Base-by-base conservation (phyloP, 2,888 invertebrate species). In the Macrophya alboannulata region DNA sequence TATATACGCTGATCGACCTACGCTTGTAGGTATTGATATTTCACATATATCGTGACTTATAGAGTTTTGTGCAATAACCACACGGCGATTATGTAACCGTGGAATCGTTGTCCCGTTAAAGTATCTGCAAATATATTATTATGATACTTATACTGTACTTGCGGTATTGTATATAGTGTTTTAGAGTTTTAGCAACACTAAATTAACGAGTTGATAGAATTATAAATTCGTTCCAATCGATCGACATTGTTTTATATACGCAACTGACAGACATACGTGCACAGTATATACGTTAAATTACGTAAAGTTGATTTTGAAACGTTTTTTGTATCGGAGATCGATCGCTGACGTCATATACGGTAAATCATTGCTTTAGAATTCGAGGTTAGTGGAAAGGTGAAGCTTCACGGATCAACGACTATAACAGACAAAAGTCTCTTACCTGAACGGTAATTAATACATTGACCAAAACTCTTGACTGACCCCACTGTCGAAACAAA, bases 341-440 rank as follows among this genome's bases (percentile, higher is more conserved):
- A 77, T 51, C 25, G 76, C 51, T 77, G 76, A 77, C 76, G 51
- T 77, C 25, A 77, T 76, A 51, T n/a, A 51, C 51, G n/a, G 31
- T 77, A 25, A 55, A 55, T 55, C 25, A 77, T 77, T 77, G 31
- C 77, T 48, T 31, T 31, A 31, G 77, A 55, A 77, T 77, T 77
- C 51, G 55, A 51, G 51, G 48, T 17, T 51, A 45, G 21, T n/a
- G n/a, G n/a, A 45, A 74, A 45, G 43, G 74, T n/a, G 43, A 74
- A 31, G 9, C n/a, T n/a, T n/a, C n/a, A n/a, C 48, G 48, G 51
- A 51, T 55, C 51, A 55, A 48, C 55, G 51, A 48, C 31, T 76
- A 71, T n/a, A 8, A 10, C 6, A 45, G 21, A 74, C 45, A 45
- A 43, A 31, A 10, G 45, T 45, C n/a, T 74, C 21, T 12, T 45